phyloP scores from a whole-genome alignment of 2,888 invertebrate genomes.

The Uloborus plumipes region DNA sequence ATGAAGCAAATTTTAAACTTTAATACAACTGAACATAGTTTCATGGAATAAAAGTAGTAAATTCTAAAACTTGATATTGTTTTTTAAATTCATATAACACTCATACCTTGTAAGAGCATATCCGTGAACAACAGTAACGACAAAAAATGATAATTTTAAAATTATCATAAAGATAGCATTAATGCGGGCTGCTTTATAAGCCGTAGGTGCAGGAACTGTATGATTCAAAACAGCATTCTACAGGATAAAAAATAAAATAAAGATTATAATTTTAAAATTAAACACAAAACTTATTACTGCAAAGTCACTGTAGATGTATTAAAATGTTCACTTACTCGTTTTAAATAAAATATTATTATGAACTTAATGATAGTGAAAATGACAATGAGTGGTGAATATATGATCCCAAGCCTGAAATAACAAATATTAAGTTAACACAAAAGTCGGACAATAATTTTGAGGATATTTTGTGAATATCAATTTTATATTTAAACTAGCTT shows the following conservation, averaged over 20 bases:
- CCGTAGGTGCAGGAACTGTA: constrained; percentile 80
- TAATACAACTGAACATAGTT: no score
- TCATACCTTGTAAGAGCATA: constrained; percentile 44
- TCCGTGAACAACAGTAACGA: constrained; percentile 42
- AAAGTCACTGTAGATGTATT: no score
- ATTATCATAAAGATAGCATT: constrained; percentile 89
- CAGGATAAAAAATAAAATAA: constrained; percentile 43
- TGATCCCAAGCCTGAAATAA: constrained; percentile 78
- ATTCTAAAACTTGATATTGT: no score
- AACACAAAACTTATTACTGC: neutral
- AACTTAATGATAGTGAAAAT: constrained; percentile 80
- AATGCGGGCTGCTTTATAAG: constrained; percentile 85
- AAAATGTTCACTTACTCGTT: constrained; percentile 71
- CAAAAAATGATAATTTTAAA: constrained; percentile 80
- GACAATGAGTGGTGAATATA: constrained; percentile 86
- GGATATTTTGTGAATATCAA: neutral
- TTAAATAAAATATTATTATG: constrained; percentile 85
- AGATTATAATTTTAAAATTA: neutral
- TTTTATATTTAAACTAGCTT: no score
- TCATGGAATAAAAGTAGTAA: no score
- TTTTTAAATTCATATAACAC: no score
- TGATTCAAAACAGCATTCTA: constrained; percentile 86
- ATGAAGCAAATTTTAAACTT: no score
- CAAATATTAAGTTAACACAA: neutral
- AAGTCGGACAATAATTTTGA: neutral